Percentiles rank a stretch among this genome's conserved stretches.
Evolutionary conservation across 2,797 vertebrate species (phyloP).

Genomic region (Ataeniobius toweri): DNA sequence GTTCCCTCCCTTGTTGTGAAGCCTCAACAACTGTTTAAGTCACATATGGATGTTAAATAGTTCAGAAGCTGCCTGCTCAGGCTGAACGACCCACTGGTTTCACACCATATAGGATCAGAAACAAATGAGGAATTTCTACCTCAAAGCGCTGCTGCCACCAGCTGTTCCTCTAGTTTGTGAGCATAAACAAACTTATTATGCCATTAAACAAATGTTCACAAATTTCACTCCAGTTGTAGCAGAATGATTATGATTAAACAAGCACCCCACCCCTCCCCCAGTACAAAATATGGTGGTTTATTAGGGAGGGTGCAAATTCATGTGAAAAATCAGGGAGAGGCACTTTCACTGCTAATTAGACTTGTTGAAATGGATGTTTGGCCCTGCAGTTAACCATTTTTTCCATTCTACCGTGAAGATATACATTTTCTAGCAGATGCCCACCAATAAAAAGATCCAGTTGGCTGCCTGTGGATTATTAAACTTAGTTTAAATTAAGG

Average conservation of each 20-base stretch:
- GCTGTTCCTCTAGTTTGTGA: not conserved
- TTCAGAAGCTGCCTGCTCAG: slow-evolving; percentile 18
- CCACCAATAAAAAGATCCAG: slow-evolving; percentile 25
- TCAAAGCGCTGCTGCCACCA: not conserved
- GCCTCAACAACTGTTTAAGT: not conserved
- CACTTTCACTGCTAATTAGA: slow-evolving; percentile 46
- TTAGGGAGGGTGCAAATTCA: slow-evolving; percentile 36
- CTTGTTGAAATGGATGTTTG: slow-evolving; percentile 36
- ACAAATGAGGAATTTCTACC: not conserved
- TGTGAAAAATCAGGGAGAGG: slow-evolving; percentile 29
- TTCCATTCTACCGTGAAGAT: slow-evolving; percentile 13
- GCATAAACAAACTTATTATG: slow-evolving; percentile 23
- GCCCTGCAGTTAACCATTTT: slow-evolving; percentile 19
- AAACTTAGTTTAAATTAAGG: slow-evolving; percentile 26
- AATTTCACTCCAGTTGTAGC: slow-evolving; percentile 24
- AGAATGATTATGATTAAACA: slow-evolving; percentile 30
- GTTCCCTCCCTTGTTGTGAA: not conserved
- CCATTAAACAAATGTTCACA: slow-evolving; percentile 28
- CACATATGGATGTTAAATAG: slow-evolving; percentile 34
- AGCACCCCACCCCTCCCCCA: not conserved
- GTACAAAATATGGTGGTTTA: slow-evolving; percentile 22
- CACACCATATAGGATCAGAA: slow-evolving; percentile 4
- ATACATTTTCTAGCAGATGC: slow-evolving; percentile 22
- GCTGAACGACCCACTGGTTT: slow-evolving; percentile 28
- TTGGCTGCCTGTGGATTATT: slow-evolving; percentile 28